A percentile compares a stretch with the other conserved stretches of the same genome.
These are phyloP conservation scores for Leptopilina clavipes DNA, from an alignment of 1,140 invertebrate species.

Conservation along the genomic window DNA sequence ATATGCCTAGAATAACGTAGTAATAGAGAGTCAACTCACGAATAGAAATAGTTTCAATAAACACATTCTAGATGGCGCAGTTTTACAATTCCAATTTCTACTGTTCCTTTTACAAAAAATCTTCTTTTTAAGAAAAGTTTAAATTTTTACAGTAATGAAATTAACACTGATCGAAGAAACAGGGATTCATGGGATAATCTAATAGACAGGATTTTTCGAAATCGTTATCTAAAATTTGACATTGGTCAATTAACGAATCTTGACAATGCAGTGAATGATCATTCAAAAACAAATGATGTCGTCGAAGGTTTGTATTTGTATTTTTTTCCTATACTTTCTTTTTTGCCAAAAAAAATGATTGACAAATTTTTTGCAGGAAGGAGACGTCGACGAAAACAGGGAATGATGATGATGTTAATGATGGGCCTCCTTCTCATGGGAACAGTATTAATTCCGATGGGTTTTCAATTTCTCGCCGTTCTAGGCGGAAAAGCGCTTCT, in stretches of 20 bases:
- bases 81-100: no score
- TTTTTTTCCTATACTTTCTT: not conserved
- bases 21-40: no score
- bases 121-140: no score
- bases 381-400: conserved; percentile 73
- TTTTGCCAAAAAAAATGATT: not conserved
- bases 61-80: no score
- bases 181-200: conserved; percentile 54
- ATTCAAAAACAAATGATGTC: conserved; percentile 42
- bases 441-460: conserved; percentile 83
- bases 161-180: conserved; percentile 31
- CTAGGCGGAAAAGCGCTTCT: conserved; percentile 85
- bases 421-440: conserved; percentile 83
- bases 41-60: no score
- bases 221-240: conserved; percentile 66
- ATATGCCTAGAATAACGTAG: no score
- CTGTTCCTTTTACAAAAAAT: no score
- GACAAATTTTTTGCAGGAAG: conserved; percentile 63
- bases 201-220: conserved; percentile 58
- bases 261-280: conserved; percentile 38
- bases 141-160: conserved; percentile 42
- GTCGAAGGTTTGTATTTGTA: conserved; percentile 56
- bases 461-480: conserved; percentile 85
- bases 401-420: conserved; percentile 83
- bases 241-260: conserved; percentile 55